These are phyloP conservation scores for Oryzias melastigma DNA, from an alignment of 2,113 vertebrate species.

Conservation along the genomic window DNA sequence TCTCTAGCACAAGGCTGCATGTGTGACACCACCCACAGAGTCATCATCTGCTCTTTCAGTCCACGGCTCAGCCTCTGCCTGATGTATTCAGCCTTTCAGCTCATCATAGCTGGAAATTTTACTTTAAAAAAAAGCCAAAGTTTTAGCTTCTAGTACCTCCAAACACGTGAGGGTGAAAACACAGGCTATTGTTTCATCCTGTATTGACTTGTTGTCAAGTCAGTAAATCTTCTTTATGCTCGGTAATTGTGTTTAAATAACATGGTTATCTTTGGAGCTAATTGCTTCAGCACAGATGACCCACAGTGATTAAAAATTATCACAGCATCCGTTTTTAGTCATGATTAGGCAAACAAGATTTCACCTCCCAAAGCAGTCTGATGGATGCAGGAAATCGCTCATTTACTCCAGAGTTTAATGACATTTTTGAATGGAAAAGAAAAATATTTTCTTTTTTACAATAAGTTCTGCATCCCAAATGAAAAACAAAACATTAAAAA, in stretches of 20 bases:
- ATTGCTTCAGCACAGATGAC: conserved; percentile 34
- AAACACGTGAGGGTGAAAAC: background rate
- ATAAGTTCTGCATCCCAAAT: background rate
- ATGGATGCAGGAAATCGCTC: conserved; percentile 5
- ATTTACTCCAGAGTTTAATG: background rate
- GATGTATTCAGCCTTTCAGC: conserved; percentile 1
- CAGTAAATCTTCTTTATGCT: conserved; percentile 23
- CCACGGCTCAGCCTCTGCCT: conserved; percentile 15
- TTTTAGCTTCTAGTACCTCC: conserved; percentile 1
- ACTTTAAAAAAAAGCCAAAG: background rate
- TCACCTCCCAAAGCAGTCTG: conserved; percentile 7
- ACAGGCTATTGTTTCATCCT: conserved; percentile 19
- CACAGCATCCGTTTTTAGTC: conserved; percentile 25
- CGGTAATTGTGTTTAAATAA: conserved; percentile 53
- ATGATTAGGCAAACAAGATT: conserved; percentile 45
- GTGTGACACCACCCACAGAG: conserved; percentile 63
- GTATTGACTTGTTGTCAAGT: conserved; percentile 8
- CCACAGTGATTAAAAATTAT: conserved; percentile 19
- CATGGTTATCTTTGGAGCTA: conserved; percentile 27
- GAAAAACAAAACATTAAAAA: background rate
- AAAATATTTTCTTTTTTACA: too few species aligned
- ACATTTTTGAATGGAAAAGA: too few species aligned
- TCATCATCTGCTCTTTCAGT: conserved; percentile 59
- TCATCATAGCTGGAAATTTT: background rate
- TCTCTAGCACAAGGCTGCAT: conserved; percentile 28